Conservation (phyloP, 2,113 vertebrate species). For the Festucalex cinctus region DNA sequence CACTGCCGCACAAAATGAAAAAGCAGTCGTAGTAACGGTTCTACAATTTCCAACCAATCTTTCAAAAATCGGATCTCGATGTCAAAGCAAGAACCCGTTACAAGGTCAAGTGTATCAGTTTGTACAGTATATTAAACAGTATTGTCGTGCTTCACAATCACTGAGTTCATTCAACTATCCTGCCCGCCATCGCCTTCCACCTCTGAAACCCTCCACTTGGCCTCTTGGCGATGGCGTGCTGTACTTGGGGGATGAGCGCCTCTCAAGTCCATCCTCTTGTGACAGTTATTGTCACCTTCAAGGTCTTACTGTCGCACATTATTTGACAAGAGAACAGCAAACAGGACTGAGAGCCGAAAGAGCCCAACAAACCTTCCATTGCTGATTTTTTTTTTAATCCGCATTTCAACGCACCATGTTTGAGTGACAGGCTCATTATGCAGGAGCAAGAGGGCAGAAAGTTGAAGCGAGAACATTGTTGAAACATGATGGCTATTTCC, state of each 20-base stretch:
- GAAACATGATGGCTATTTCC: constrained; percentile 21
- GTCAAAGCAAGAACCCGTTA: background rate
- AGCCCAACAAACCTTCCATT: constrained; percentile 24
- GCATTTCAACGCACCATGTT: constrained; percentile 8
- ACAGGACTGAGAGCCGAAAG: background rate
- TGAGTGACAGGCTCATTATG: constrained; percentile 23
- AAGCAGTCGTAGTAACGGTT: background rate
- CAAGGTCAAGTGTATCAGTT: background rate
- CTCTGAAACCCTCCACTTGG: constrained; percentile 39
- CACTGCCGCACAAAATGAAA: background rate
- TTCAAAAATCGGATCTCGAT: background rate
- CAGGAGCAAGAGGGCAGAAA: constrained; percentile 10
- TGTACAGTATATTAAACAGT: background rate
- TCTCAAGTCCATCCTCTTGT: constrained; percentile 53
- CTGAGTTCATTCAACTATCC: constrained; percentile 36
- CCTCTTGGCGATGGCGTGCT: constrained; percentile 45
- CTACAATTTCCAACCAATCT: background rate
- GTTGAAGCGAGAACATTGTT: constrained; percentile 22
- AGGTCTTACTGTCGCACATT: constrained; percentile 33
- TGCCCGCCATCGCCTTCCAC: constrained; percentile 23
- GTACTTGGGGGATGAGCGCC: constrained; percentile 46
- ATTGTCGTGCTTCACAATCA: constrained; percentile 10
- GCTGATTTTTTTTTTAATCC: constrained; percentile 23
- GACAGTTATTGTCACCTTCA: constrained; percentile 56
- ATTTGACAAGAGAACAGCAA: constrained; percentile 40